Evolutionary conservation across 2,888 invertebrate genomes (phyloP), one percentile per base, ranked within the genome.

Genomic region (Microplitis manilae): DNA sequence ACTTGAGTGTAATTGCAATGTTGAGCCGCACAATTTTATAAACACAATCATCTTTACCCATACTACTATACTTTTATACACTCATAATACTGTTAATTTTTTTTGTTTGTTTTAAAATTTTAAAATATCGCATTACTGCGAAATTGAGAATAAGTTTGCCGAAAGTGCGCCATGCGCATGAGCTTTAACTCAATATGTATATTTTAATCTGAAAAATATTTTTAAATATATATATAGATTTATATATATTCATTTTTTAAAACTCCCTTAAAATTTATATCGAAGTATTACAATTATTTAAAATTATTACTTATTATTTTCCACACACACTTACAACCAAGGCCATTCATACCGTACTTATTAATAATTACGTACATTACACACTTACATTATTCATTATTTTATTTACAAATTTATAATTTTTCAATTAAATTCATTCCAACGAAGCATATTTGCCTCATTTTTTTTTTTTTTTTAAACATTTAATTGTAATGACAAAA

Each of bases 51-150:
- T 65, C 71, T 68, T 73, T 40, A 68, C 71, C 67, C 72, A 59
- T 75, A 73, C 67, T 73, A 70, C 30, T 30, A 30, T 30, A 30
- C 61, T 84, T 88, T 89, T 89, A 87, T 88, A 89, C 89, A 90
- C 86, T 90, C 87, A 89, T 90, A 90, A 90, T 90, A 90, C 90
- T 90, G 89, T 87, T 90, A 89, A 87, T 75, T 40, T 62, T 17
- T 75, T 74, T 39, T 50, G 13, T 9, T 50, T 38, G 20, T 65
- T 38, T 76, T 62, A 60, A 17, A 8, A 60, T 68, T 40, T 39
- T 17, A 30, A 40, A 73, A 30, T 6, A 20, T 15, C 17, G 62
- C 62, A 15, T 17, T 17, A 17, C 15, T 17, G 8, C 15, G 20
- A 62, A 62, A 62, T 8, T 17, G 8, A 62, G 30, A 62, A 17